These are phyloP conservation scores for Tapirus terrestris DNA, from an alignment of 2,113 vertebrate species.

Conservation along the genomic window DNA sequence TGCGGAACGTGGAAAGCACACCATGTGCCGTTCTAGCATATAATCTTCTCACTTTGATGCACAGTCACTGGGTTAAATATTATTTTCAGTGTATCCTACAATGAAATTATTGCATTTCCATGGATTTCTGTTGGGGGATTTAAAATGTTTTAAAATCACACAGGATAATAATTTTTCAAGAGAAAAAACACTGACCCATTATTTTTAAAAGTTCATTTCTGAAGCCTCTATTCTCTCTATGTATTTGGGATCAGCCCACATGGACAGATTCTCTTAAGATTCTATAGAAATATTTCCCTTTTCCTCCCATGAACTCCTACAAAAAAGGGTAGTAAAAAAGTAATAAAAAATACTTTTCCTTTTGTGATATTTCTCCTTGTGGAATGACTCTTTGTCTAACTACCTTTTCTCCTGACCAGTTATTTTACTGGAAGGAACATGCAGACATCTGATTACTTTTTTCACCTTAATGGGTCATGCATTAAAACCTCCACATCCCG, in stretches of 20 bases:
- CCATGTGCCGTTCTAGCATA: not conserved
- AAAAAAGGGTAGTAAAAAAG: conserved; percentile 27
- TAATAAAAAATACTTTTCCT: not conserved
- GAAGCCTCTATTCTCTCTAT: conserved; percentile 40
- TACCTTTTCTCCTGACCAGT: not conserved
- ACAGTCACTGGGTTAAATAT: conserved; percentile 63
- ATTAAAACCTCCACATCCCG: not conserved
- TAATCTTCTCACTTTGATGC: conserved; percentile 45
- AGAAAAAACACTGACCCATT: conserved; percentile 27
- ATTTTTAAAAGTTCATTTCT: conserved; percentile 51
- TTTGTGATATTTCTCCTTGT: not conserved
- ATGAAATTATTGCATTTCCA: conserved; percentile 59
- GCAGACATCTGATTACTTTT: not conserved
- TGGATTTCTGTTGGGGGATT: conserved; percentile 48
- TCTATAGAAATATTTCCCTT: conserved; percentile 57
- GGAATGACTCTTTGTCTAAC: conserved; percentile 29
- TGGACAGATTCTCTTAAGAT: conserved; percentile 33
- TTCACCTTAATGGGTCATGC: not conserved
- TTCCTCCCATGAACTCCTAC: not conserved
- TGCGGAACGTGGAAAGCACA: accelerated
- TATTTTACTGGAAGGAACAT: not conserved
- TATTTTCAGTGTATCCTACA: conserved; percentile 58
- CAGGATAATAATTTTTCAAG: conserved; percentile 39
- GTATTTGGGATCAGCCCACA: conserved; percentile 32
- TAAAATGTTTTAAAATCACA: conserved; percentile 65